Evolutionary conservation across 1,140 invertebrate genomes (phyloP).

Genomic region (Cylas formicarius): DNA sequence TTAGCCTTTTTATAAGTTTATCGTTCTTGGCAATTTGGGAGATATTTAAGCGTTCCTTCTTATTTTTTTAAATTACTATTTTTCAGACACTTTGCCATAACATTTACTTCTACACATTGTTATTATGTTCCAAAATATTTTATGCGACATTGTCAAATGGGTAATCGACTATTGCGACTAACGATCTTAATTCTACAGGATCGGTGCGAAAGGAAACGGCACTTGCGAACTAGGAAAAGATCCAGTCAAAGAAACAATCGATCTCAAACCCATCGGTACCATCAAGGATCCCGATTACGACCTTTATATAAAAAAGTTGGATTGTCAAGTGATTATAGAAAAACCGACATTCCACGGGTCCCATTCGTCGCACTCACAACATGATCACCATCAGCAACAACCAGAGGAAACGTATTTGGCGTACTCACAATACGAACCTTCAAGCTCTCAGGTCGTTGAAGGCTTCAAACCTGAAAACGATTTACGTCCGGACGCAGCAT

Average conservation of each 20-base stretch:
- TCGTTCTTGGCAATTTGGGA: too few relatives aligned
- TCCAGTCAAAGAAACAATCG: constrained; percentile 40
- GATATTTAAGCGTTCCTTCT: too few relatives aligned
- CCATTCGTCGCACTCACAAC: background rate
- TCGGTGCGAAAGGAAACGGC: constrained; percentile 54
- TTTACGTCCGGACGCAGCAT: background rate
- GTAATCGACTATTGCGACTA: too few relatives aligned
- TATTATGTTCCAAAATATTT: too few relatives aligned
- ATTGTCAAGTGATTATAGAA: constrained; percentile 41
- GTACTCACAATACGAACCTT: constrained; percentile 7
- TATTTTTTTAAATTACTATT: too few relatives aligned
- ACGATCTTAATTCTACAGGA: constrained; percentile 41
- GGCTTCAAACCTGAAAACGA: background rate
- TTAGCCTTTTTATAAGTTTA: too few relatives aligned
- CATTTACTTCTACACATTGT: too few relatives aligned
- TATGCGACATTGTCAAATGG: too few relatives aligned
- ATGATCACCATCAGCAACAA: too few relatives aligned
- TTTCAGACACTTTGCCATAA: too few relatives aligned
- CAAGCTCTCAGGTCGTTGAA: background rate
- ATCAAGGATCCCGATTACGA: constrained; percentile 53
- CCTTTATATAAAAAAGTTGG: constrained; percentile 50
- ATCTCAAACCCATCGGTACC: constrained; percentile 41
- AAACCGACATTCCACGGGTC: constrained; percentile 3
- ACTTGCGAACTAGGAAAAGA: constrained; percentile 50
- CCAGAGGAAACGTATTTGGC: constrained; percentile 3